Evolutionary conservation across 2,888 invertebrate genomes (phyloP), one percentile per base, ranked within the genome.

Genomic region (Tetranychus truncatus): DNA sequence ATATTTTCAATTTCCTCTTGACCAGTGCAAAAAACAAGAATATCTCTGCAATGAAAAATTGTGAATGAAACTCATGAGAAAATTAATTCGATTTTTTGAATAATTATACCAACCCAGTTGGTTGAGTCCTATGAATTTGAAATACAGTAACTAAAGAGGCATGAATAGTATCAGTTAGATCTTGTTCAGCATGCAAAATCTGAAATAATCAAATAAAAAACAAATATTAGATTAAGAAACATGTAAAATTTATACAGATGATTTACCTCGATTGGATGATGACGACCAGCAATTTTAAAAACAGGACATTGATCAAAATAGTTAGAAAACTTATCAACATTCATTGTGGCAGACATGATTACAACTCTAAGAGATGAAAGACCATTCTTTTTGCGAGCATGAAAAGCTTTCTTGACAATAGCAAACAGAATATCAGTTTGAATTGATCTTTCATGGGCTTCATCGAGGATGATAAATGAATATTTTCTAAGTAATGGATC

Each of bases 331-430:
- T 91, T 89, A 82, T 93, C 92, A 9, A 93, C 92, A 84, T 95
- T 92, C 92, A 95, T 94, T 18, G 95, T 95, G 0, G 95, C 95
- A 0, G 95, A 95, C 89, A 95, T 95, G 73, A 95, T 86, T 65
- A 95, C 87, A 34, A 92, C 84, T 89, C 90, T 81, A 73, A 85
- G 45, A 92, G 15, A 92, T 82, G 1, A 87, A 86, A n/a, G 72
- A 24, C 44, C 75, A 15, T 6, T 72, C 72, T 24, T 15, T 46
- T 74, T 75, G 66, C 72, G 84, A 81, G 74, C 86, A 78, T 76
- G 87, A 87, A 78, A 78, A 21, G 78, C 79, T 86, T 85, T 67
- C 85, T 85, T 81, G 84, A 86, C 90, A 80, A 96, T 90, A 0
- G 95, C 95, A 84, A 96, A 91, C 1, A 96, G 84, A 0, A 96